These are phyloP conservation scores for Cyrtorhinus lividipennis DNA, from an alignment of 1,140 invertebrate species.

Conservation along the genomic window DNA sequence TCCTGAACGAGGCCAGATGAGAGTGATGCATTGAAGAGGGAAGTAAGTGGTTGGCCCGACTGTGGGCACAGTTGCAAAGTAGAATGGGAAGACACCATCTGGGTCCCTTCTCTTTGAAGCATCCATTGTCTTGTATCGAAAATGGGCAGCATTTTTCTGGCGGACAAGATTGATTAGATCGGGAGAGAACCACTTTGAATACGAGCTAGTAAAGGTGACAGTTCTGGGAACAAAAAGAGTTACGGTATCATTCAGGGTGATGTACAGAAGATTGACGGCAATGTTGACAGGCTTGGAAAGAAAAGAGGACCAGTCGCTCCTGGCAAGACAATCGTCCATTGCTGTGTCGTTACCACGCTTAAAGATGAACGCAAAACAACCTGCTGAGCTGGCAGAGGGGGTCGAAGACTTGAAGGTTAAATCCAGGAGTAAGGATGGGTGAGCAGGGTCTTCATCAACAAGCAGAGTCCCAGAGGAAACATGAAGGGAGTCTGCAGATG, in stretches of 20 bases:
- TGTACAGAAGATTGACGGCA: neutral
- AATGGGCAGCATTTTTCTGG: no score
- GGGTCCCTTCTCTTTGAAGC: no score
- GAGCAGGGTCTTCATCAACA: conserved; percentile 1
- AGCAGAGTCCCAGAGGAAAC: neutral
- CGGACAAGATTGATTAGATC: no score
- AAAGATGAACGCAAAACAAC: neutral
- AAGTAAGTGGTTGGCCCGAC: no score
- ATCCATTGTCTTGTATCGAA: no score
- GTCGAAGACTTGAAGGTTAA: neutral
- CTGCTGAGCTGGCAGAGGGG: neutral
- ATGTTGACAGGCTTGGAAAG: neutral
- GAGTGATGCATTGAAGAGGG: no score
- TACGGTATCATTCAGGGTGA: neutral
- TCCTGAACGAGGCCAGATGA: no score
- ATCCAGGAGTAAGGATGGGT: neutral
- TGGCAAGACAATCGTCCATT: neutral
- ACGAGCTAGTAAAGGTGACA: no score
- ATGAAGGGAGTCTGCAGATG: neutral
- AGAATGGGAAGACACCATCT: no score
- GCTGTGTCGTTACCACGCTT: neutral
- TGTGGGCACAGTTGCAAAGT: no score
- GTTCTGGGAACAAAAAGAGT: neutral
- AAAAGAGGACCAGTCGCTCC: neutral
- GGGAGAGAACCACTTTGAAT: no score